Evolutionary conservation across 1,140 invertebrate species (phyloP).

Genomic region (Drosophila burlai): DNA sequence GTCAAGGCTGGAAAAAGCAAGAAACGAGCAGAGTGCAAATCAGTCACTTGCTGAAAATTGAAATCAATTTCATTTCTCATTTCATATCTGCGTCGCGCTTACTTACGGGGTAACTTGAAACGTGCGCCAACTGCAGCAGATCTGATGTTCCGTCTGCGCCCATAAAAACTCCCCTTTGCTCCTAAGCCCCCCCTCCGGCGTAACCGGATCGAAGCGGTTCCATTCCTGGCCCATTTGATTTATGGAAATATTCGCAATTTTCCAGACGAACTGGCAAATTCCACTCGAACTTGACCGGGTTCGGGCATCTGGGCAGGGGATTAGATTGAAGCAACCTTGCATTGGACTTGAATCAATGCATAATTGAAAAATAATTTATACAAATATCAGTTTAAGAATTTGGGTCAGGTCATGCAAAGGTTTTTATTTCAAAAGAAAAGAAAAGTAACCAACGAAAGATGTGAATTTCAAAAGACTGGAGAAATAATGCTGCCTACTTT

Average conservation of each 20-base stretch:
- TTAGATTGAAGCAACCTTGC: slow-evolving; percentile 62
- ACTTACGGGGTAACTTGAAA: slow-evolving; percentile 67
- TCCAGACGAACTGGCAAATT: slow-evolving; percentile 25
- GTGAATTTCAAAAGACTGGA: neutral
- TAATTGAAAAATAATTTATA: slow-evolving; percentile 24
- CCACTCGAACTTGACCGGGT: slow-evolving; percentile 66
- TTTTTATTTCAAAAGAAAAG: neutral
- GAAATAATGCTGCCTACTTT: slow-evolving; percentile 20
- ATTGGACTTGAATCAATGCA: slow-evolving; percentile 3
- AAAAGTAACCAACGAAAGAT: neutral
- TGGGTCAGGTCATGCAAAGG: neutral
- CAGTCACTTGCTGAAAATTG: slow-evolving; percentile 62
- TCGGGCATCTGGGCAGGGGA: slow-evolving; percentile 32
- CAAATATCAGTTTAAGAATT: neutral
- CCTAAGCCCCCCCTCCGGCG: neutral
- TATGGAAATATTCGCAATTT: slow-evolving; percentile 61
- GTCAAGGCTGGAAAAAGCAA: slow-evolving; percentile 20
- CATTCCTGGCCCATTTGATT: slow-evolving; percentile 43
- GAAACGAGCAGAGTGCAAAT: slow-evolving; percentile 12
- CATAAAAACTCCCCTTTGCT: slow-evolving; percentile 26
- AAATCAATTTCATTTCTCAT: slow-evolving; percentile 69
- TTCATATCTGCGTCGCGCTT: slow-evolving; percentile 64
- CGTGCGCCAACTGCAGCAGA: slow-evolving; percentile 62
- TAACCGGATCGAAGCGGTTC: slow-evolving; percentile 63
- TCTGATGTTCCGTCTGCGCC: slow-evolving; percentile 40